phyloP scores from a whole-genome alignment of 2,888 invertebrate species.

The Catonia carolina region DNA sequence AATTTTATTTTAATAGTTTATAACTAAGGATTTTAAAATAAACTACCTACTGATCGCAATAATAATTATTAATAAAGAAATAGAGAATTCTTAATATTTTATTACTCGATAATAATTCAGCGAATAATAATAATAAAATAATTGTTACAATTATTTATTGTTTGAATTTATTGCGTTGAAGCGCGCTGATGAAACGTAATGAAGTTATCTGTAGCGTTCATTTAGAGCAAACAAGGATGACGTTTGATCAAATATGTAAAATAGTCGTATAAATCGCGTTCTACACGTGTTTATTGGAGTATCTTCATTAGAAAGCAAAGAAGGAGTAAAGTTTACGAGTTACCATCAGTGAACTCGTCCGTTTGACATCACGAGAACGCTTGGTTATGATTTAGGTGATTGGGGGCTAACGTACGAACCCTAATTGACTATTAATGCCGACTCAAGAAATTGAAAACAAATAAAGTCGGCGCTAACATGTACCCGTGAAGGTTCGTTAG shows the following conservation, averaged over 20 bases:
- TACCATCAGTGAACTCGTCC: neutral
- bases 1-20: too few species aligned
- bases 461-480: slow-evolving; percentile 19
- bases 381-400: slow-evolving; percentile 12
- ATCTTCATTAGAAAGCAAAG: slow-evolving; percentile 2
- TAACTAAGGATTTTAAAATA: too few species aligned
- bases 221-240: too few species aligned
- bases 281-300: slow-evolving; percentile 2
- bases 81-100: too few species aligned
- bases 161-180: too few species aligned
- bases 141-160: too few species aligned
- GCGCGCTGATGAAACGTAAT: too few species aligned
- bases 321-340: neutral
- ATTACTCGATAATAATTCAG: too few species aligned
- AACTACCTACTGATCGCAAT: too few species aligned
- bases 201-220: too few species aligned
- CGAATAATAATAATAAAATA: too few species aligned
- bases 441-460: slow-evolving; percentile 24
- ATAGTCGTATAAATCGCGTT: slow-evolving; percentile 8
- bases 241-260: slow-evolving; percentile 10
- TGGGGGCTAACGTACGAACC: slow-evolving; percentile 5
- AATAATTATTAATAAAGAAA: too few species aligned
- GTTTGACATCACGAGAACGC: neutral
- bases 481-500: slow-evolving; percentile 20
- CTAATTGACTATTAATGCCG: slow-evolving; percentile 26